Evolutionary conservation across 2,888 invertebrate genomes (phyloP), one percentile per base, ranked within the genome.

Genomic region (Zeuzera pyrina): DNA sequence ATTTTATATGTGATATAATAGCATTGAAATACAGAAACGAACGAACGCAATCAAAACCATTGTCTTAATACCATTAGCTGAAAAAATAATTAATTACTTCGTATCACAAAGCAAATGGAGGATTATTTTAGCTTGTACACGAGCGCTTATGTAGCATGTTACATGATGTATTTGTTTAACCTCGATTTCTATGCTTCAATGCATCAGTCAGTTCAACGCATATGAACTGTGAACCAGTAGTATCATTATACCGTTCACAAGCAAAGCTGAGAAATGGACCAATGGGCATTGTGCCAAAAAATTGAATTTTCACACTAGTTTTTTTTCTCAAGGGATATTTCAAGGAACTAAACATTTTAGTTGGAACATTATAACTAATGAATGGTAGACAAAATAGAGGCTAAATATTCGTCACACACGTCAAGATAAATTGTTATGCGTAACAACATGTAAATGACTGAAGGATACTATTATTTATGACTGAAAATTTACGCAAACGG

Each of bases 151-250:
- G n/a, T 25, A 25, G 13, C 45, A 44, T 3, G 50, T 49, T 50
- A 45, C 42, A 49, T 38, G 45, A 50, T 12, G 13, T 47, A 53
- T 57, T 59, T 57, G 60, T 69, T 65, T 72, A 74, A 72, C 70
- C 73, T 69, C 67, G 59, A 72, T 74, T 62, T 55, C 57, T 53
- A 56, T 57, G 70, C 68, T 62, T 73, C 69, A 72, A 73, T 74
- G 73, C 65, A 61, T 63, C 59, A 63, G 67, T 66, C 70, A 67
- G 65, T 52, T 52, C 57, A 57, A 59, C 57, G 59, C 62, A 71
- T 63, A 71, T 65, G 76, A 76, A 70, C 72, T 71, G 70, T 72
- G 73, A 73, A 76, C 73, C 54, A 65, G 65, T 8, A n/a, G n/a
- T 65, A 77, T 73, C 71, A 69, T 66, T 69, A 59, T 59, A 48